Percentiles rank a stretch among this genome's conserved stretches.
These are phyloP conservation scores for Podabrus alpinus DNA, from an alignment of 2,888 invertebrate species.

Conservation along the genomic window DNA sequence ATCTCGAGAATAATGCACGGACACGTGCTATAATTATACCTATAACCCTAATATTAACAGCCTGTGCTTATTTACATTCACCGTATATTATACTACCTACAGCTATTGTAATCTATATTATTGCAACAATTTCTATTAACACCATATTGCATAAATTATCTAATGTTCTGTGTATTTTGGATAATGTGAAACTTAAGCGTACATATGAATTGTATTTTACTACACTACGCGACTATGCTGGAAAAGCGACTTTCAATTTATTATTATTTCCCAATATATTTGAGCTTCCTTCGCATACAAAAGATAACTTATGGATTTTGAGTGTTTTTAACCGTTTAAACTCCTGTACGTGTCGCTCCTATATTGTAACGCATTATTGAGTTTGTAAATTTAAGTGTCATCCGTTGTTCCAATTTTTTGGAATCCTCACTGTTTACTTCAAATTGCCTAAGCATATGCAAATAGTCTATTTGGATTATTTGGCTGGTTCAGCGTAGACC, in stretches of 20 bases:
- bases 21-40: conserved; percentile 43
- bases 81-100: neutral
- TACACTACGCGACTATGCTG: too few species aligned
- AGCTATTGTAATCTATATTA: neutral
- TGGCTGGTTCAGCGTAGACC: neutral
- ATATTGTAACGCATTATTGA: neutral
- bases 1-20: conserved; percentile 44
- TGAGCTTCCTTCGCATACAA: neutral
- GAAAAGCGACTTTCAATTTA: neutral
- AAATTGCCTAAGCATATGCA: neutral
- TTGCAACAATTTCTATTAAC: neutral
- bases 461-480: neutral
- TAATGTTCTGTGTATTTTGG: neutral
- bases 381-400: neutral
- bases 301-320: neutral
- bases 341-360: neutral
- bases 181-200: neutral
- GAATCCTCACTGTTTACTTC: neutral
- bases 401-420: neutral
- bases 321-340: neutral
- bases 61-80: conserved; percentile 2
- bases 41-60: conserved; percentile 31
- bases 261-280: neutral
- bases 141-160: neutral
- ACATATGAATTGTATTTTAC: neutral